phyloP scores from a whole-genome alignment of 2,888 invertebrate genomes.

The Seira sanloemensis region DNA sequence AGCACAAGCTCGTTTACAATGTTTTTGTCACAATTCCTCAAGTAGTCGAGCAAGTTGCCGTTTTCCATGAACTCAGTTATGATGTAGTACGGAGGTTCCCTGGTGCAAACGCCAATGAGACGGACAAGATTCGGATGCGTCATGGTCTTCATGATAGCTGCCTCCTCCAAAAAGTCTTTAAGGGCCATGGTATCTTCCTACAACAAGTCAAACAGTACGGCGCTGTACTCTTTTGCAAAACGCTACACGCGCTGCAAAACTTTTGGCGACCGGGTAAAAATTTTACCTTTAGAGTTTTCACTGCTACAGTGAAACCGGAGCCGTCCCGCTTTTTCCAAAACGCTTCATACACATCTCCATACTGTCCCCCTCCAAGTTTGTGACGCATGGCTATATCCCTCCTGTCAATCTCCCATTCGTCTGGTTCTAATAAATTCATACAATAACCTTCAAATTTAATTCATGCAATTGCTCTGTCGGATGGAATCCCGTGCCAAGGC shows the following conservation, averaged over 20 bases:
- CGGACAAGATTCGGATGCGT: slow-evolving; percentile 99
- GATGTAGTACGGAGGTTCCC: slow-evolving; percentile 99
- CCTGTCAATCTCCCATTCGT: slow-evolving; percentile 98
- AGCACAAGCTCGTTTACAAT: slow-evolving; percentile 96
- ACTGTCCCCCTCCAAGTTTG: slow-evolving; percentile 93
- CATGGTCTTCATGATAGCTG: slow-evolving; percentile 99
- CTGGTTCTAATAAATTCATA: slow-evolving; percentile 80
- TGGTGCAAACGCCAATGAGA: slow-evolving; percentile 96
- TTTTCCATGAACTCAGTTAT: slow-evolving; percentile 99
- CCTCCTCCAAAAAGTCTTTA: slow-evolving; percentile 99
- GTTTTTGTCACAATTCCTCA: slow-evolving; percentile 89
- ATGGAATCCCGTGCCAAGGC: too few relatives aligned
- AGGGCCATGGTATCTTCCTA: slow-evolving; percentile 99
- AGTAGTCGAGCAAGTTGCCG: slow-evolving; percentile 97
- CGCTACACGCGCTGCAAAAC: not conserved
- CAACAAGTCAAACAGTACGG: too few relatives aligned
- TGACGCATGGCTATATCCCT: slow-evolving; percentile 99
- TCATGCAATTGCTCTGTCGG: not conserved
- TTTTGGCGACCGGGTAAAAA: slow-evolving; percentile 8
- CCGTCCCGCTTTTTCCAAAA: slow-evolving; percentile 82
- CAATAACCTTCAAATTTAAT: not conserved
- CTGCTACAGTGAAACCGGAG: slow-evolving; percentile 97
- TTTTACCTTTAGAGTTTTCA: slow-evolving; percentile 95
- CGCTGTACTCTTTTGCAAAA: not conserved
- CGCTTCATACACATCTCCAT: slow-evolving; percentile 83